Evolutionary conservation across 2,888 invertebrate species (phyloP).

Genomic region (Ormyrus rosae): DNA sequence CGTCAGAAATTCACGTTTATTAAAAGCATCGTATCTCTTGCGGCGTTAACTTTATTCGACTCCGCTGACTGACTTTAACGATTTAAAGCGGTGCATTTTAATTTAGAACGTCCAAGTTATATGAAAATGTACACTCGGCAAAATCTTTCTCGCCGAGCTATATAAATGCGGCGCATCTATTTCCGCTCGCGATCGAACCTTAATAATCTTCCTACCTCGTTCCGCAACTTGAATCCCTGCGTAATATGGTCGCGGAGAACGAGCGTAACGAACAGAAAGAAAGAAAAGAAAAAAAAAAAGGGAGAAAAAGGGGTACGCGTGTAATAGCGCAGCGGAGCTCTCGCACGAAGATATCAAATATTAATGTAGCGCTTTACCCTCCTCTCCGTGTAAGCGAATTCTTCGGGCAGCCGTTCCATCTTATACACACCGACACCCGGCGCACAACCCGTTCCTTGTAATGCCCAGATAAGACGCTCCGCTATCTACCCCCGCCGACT

Average conservation of each 20-base stretch:
- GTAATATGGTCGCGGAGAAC: slow-evolving; percentile 2
- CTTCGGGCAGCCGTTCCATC: neutral
- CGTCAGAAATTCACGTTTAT: slow-evolving; percentile 8
- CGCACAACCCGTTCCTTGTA: slow-evolving; percentile 11
- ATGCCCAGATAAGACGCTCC: slow-evolving; percentile 16
- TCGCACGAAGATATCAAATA: slow-evolving; percentile 48
- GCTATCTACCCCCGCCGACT: no score
- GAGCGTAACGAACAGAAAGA: slow-evolving; percentile 2
- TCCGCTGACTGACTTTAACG: no score
- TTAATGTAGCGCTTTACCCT: slow-evolving; percentile 50
- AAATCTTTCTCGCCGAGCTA: slow-evolving; percentile 2
- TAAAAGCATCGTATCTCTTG: neutral
- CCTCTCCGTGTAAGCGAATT: slow-evolving; percentile 17
- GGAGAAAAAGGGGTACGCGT: slow-evolving; percentile 14
- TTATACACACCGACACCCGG: neutral
- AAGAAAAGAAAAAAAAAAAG: neutral
- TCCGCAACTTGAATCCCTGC: slow-evolving; percentile 14
- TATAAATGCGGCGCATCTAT: slow-evolving; percentile 26
- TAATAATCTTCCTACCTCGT: slow-evolving; percentile 22
- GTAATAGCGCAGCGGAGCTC: slow-evolving; percentile 28
- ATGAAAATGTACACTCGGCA: neutral
- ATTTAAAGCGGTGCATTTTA: no score
- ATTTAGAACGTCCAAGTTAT: no score
- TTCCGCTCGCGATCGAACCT: slow-evolving; percentile 9
- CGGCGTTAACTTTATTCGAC: no score